Evolutionary conservation across 2,113 vertebrate genomes (phyloP).

Genomic region (Psephotus haematonotus): DNA sequence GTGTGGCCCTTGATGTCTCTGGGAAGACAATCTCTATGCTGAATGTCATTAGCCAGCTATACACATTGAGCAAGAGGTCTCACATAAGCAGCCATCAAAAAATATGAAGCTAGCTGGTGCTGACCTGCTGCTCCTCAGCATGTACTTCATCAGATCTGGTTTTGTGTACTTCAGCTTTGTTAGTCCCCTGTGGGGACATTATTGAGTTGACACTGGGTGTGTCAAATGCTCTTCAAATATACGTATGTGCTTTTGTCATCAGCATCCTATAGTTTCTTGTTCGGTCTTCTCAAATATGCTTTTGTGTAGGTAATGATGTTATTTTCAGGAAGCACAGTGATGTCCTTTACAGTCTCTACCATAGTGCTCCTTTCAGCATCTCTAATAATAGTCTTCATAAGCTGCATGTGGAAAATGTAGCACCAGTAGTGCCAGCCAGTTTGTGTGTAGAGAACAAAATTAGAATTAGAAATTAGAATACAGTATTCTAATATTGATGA

Average conservation of each 20-base stretch:
- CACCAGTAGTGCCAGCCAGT: not conserved
- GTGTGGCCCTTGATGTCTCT: accelerated
- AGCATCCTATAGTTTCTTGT: not conserved
- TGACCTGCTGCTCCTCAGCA: accelerated
- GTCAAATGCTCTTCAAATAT: not conserved
- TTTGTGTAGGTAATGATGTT: not conserved
- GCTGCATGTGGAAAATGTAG: not conserved
- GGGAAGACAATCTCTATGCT: not conserved
- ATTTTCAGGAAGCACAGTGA: accelerated
- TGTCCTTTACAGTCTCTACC: not conserved
- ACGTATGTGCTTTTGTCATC: not conserved
- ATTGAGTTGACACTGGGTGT: not conserved
- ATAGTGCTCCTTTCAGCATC: not conserved
- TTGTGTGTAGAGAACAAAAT: not conserved
- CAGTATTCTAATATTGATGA: not conserved
- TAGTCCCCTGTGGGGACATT: too few species aligned
- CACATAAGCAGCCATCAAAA: not conserved
- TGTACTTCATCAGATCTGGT: not conserved
- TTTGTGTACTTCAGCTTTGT: not conserved
- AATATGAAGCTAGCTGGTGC: not conserved
- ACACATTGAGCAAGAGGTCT: not conserved
- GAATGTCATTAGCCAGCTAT: not conserved
- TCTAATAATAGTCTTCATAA: not conserved
- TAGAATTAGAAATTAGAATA: too few species aligned
- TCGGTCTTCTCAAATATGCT: not conserved